phyloP scores from a whole-genome alignment of 2,113 vertebrate genomes.

The Nanorana parkeri region DNA sequence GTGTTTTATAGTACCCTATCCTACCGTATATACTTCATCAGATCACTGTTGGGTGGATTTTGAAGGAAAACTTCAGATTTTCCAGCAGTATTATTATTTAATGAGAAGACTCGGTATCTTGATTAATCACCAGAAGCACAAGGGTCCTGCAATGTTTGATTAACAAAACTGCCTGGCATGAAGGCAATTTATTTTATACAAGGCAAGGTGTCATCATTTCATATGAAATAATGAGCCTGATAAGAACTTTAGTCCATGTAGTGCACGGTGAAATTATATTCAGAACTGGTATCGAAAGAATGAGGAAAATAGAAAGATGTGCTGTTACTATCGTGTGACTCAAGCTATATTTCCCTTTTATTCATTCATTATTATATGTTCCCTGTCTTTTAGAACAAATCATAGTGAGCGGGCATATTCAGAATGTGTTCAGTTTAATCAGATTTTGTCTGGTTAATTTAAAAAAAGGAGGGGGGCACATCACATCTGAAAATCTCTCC shows the following conservation, averaged over 20 bases:
- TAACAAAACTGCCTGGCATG: constrained; percentile 32
- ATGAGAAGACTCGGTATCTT: constrained; percentile 14
- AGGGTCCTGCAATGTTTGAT: constrained; percentile 35
- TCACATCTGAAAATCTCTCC: too few species aligned
- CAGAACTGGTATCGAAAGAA: not conserved
- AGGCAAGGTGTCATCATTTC: constrained; percentile 5
- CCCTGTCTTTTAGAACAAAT: not conserved
- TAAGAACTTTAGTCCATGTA: not conserved
- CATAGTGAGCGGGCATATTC: not conserved
- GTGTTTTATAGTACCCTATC: not conserved
- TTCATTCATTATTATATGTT: not conserved
- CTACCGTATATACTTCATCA: not conserved
- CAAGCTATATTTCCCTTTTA: not conserved
- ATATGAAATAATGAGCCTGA: constrained; percentile 6
- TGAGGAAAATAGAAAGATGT: not conserved
- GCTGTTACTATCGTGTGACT: not conserved
- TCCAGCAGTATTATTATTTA: constrained; percentile 29
- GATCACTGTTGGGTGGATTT: not conserved
- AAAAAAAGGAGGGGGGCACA: too few species aligned
- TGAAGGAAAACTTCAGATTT: not conserved
- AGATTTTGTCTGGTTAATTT: too few species aligned
- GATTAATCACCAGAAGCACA: constrained; percentile 23
- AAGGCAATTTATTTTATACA: constrained; percentile 36
- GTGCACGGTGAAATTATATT: not conserved
- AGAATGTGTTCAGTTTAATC: too few species aligned